phyloP scores from a whole-genome alignment of 2,888 invertebrate species.

The Junonia oenone region DNA sequence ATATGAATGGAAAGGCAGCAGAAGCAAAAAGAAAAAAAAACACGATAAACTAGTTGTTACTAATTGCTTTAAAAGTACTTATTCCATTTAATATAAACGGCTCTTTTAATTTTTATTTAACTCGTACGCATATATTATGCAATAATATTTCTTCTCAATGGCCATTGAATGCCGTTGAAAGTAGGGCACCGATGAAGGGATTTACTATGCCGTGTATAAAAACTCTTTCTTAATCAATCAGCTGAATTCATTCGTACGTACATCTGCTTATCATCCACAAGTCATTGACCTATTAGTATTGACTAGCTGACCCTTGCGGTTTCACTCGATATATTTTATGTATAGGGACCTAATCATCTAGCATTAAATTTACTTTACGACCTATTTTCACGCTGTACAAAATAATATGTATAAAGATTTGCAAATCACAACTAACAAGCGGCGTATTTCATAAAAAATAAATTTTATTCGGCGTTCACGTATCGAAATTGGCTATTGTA shows the following conservation, averaged over 20 bases:
- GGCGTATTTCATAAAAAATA: background rate
- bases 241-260: constrained; percentile 4
- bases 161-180: constrained; percentile 8
- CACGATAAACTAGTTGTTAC: no score
- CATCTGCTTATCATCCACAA: constrained; percentile 24
- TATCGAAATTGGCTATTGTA: background rate
- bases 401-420: background rate
- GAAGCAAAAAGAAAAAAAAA: no score
- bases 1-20: no score
- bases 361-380: no score
- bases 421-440: background rate
- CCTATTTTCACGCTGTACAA: no score
- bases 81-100: no score
- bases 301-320: no score
- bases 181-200: constrained; percentile 22
- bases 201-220: constrained; percentile 19
- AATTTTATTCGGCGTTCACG: background rate
- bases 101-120: background rate
- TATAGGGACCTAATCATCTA: no score
- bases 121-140: background rate
- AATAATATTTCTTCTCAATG: background rate
- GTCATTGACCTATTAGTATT: constrained; percentile 18
- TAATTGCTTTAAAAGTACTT: no score
- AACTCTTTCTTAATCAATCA: constrained; percentile 12
- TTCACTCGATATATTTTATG: no score